Base-by-base conservation (phyloP, 2,888 invertebrate genomes). In the Pseudeuparius sepicola region DNA sequence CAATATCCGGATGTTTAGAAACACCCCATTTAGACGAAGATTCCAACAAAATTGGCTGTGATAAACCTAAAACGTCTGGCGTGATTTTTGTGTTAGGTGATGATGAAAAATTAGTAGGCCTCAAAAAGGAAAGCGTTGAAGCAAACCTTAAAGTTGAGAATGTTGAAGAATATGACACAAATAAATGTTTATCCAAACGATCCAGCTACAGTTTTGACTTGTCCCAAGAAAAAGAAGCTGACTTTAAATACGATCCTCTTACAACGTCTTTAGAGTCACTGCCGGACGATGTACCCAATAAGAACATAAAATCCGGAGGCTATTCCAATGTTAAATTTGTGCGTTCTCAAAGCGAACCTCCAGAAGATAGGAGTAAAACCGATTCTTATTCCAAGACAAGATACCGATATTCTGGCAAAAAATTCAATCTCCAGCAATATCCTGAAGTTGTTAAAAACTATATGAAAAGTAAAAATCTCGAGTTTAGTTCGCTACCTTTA, bases 21-120 rank as follows among this genome's bases (percentile, higher is more conserved):
- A n/a, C n/a, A n/a, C n/a, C n/a, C n/a, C n/a, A n/a, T n/a, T n/a
- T n/a, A n/a, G n/a, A n/a, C n/a, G n/a, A n/a, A n/a, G n/a, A n/a
- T n/a, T n/a, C n/a, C n/a, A n/a, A n/a, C n/a, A n/a, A n/a, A n/a
- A n/a, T n/a, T n/a, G n/a, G n/a, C n/a, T n/a, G n/a, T n/a, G n/a
- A n/a, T n/a, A n/a, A n/a, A n/a, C n/a, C n/a, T n/a, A n/a, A n/a
- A n/a, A n/a, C n/a, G n/a, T n/a, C n/a, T 10, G 9, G 7, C 11
- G 81, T 81, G 0, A 64, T 81, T 5, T 82, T 82, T 56, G 76
- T 80, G 3, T 56, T 82, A 28, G 81, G 81, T 12, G 81, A 81
- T 37, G 70, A 78, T 51, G 81, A 81, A 43, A 70, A 73, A 47
- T 55, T 80, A 23, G 68, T 78, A 3, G 76, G 76, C 25, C 54